Evolutionary conservation across 2,888 invertebrate species (phyloP).

Genomic region (Xestoiulus laeticollis): DNA sequence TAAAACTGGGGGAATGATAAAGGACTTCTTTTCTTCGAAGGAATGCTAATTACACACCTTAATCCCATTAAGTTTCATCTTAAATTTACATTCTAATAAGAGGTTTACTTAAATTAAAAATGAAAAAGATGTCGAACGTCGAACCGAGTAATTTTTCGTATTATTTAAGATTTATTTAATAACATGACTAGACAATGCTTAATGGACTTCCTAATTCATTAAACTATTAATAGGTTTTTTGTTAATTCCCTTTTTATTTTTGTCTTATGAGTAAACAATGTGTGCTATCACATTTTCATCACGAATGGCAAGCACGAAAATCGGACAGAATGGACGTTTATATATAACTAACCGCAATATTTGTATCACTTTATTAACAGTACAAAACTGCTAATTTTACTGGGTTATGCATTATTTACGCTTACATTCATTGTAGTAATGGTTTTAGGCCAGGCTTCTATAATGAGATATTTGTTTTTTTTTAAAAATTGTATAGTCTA

Average conservation of each 20-base stretch:
- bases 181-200: neutral
- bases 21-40: neutral
- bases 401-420: constrained; percentile 22
- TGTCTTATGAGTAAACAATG: neutral
- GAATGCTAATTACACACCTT: constrained; percentile 5
- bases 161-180: constrained; percentile 16
- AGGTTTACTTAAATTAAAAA: neutral
- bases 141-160: neutral
- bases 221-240: constrained; percentile 10
- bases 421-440: neutral
- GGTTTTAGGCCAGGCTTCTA: neutral
- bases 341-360: neutral
- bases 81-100: constrained; percentile 21
- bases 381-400: neutral
- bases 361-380: neutral
- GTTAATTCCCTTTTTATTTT: neutral
- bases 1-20: neutral
- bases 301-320: neutral
- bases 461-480: neutral
- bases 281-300: neutral
- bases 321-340: neutral
- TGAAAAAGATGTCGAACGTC: constrained; percentile 4
- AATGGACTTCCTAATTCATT: constrained; percentile 34
- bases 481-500: neutral
- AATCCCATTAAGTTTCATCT: neutral